Base-by-base conservation (phyloP, 1,140 invertebrate genomes). In the Monomorium pharaonis region DNA sequence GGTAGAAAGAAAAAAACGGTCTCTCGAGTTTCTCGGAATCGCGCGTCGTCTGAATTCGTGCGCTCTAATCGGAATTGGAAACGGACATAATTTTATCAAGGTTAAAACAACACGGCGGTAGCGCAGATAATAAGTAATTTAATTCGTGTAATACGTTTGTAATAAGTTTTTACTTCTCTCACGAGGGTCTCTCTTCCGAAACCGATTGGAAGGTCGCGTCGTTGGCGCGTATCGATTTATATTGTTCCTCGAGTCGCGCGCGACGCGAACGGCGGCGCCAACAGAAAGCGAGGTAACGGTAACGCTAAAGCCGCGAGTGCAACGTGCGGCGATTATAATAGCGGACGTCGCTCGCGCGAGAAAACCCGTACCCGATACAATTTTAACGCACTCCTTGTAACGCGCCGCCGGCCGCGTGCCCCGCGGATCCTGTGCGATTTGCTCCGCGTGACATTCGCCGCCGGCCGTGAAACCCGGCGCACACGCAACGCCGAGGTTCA, bases 241-340 rank as follows among this genome's bases (percentile, higher is more conserved):
- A 65, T 63, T 37, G 30, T 14, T 21, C 4, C n/a, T 12, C 10
- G 63, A 65, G 42, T 42, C 12, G 16, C 33, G 63, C 33, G 12
- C 33, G 3, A 65, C 33, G 62, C 18, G 18, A 12, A 42, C 18
- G 12, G 33, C n/a, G n/a, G n/a, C n/a, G n/a, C n/a, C 33, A 42
- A 65, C 42, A 42, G 33, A n/a, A n/a, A 42, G 63, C 42, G 60
- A 63, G 42, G 24, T 30, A 74, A 74, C 70, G 70, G 70, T 70
- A 18, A 74, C 12, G 30, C 30, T 21, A 56, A 56, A 51, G 18
- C 56, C 30, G 42, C 67, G 51, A 74, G 51, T 74, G 18, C 49
- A 56, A 16, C 70, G 70, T 33, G 30, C 30, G 60, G n/a, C 70
- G 49, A 74, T 74, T n/a, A 74, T 33, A 74, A 74, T 51, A 54